These are phyloP conservation scores for Apamea anceps DNA, from an alignment of 2,888 invertebrate genomes.

Conservation along the genomic window DNA sequence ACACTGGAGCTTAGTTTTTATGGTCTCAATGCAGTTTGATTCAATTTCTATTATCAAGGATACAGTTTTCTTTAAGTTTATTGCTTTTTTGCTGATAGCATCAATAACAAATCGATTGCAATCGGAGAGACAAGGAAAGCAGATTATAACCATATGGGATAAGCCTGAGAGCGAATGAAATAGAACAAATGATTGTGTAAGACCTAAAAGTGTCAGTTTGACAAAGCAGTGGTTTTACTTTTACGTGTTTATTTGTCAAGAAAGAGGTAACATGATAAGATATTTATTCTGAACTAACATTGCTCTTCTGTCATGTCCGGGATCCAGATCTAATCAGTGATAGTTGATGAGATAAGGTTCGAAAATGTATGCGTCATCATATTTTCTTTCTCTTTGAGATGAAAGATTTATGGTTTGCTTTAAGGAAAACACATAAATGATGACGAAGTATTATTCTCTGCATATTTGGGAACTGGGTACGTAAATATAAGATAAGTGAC, in stretches of 20 bases:
- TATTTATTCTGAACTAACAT: constrained; percentile 4
- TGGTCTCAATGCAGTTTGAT: constrained; percentile 38
- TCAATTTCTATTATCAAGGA: constrained; percentile 24
- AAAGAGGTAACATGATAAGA: constrained; percentile 14
- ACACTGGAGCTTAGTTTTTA: constrained; percentile 27
- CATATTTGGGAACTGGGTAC: neutral
- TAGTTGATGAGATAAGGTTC: constrained; percentile 8
- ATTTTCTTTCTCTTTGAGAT: constrained; percentile 5
- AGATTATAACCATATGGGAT: neutral
- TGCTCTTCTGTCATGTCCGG: neutral
- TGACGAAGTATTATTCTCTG: neutral
- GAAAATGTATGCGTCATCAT: neutral
- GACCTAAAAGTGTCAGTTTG: neutral
- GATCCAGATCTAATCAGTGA: constrained; percentile 7
- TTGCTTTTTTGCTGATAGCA: constrained; percentile 21
- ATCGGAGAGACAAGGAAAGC: constrained; percentile 2
- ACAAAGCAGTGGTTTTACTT: constrained; percentile 10
- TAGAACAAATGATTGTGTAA: constrained; percentile 13
- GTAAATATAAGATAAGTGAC: too few species aligned
- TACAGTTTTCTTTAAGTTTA: constrained; percentile 22
- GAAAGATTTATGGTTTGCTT: neutral
- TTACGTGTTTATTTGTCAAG: constrained; percentile 26
- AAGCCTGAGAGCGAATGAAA: neutral
- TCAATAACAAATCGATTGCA: neutral
- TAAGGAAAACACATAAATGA: neutral